phyloP scores from a whole-genome alignment of 2,113 vertebrate genomes.

The Macroglossus sobrinus region DNA sequence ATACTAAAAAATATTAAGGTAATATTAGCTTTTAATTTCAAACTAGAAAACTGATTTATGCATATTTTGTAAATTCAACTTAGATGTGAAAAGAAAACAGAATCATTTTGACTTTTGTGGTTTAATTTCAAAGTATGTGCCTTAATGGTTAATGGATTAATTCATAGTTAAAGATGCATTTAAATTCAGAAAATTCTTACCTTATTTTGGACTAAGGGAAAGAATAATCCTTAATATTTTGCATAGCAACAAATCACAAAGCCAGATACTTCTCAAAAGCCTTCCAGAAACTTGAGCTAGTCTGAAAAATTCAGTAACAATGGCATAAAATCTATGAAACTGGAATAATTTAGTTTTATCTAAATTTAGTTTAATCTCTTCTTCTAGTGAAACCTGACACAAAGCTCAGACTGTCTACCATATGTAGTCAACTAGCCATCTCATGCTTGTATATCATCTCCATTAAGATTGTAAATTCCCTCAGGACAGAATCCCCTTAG shows the following conservation, averaged over 20 bases:
- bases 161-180: neutral
- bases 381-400: neutral
- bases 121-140: neutral
- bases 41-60: neutral
- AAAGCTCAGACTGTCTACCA: neutral
- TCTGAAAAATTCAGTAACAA: neutral
- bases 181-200: constrained; percentile 14
- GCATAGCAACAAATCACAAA: constrained; percentile 10
- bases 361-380: constrained; percentile 41
- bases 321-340: neutral
- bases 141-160: neutral
- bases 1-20: neutral
- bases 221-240: neutral
- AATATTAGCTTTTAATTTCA: neutral
- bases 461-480: constrained; percentile 60
- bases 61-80: neutral
- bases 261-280: neutral
- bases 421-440: neutral
- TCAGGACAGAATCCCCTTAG: constrained; percentile 30
- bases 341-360: neutral
- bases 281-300: neutral
- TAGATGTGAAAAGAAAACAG: neutral
- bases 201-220: neutral
- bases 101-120: neutral
- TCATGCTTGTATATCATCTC: neutral